Base-by-base conservation (phyloP, 2,113 vertebrate species). In the Murina feae region DNA sequence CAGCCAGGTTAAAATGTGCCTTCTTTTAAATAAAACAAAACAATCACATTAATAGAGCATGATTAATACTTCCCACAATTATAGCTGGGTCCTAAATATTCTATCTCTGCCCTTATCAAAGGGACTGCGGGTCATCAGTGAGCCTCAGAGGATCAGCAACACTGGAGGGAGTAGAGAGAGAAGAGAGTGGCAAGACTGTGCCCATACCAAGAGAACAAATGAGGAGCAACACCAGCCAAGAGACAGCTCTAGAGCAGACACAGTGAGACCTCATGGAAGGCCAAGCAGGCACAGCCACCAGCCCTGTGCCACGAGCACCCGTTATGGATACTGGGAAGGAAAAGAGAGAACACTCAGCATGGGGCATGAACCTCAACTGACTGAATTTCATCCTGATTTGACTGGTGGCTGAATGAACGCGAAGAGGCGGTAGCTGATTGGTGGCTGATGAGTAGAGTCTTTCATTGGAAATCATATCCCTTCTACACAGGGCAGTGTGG, bases 201-300 rank as follows among this genome's bases (percentile, higher is more conserved):
- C 16, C 42, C 25, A 16, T 81, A 23, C 5, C 37, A 58, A 86
- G 30, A 60, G 12, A 76, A 37, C 6, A 82, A 63, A n/a, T 9
- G 25, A 28, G 3, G 0, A 35, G 55, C 5, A 44, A 37, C 17
- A 39, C 6, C 18, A 65, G 39, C 47, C 30, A 78, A 78, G 58
- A 51, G 44, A 49, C 21, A 60, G 16, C 21, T 55, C 37, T 18
- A 47, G 8, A 42, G 58, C 42, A 85, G 72, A 85, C 51, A 49
- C 18, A 81, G 60, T 1, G 4, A 85, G 72, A 35, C 20, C n/a
- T 28, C 68, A 60, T 0, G 39, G 30, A 55, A 65, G 4, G 14
- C 49, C 25, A 1, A 1, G 10, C 13, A n/a, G 17, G 13, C 6
- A 4, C n/a, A 17, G 9, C 9, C 69, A 3, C 12, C 0, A n/a